Percentiles rank a stretch among this genome's conserved stretches.
These are phyloP conservation scores for Lithosia quadra DNA, from an alignment of 2,888 invertebrate genomes.

Conservation along the genomic window DNA sequence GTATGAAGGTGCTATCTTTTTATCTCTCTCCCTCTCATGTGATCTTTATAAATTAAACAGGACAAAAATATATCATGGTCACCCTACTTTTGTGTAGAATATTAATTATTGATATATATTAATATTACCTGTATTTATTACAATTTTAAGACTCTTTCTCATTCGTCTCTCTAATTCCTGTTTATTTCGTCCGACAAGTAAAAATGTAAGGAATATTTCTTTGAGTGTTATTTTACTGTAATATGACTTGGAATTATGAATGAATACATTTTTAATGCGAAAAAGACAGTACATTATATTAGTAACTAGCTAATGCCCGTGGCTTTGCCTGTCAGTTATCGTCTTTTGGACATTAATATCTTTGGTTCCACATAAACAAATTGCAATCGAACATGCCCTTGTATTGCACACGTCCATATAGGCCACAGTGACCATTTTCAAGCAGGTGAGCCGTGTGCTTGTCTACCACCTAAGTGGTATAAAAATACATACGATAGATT, in stretches of 20 bases:
- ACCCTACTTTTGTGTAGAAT: background rate
- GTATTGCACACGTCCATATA: no score
- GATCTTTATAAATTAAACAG: background rate
- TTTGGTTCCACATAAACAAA: no score
- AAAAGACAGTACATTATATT: background rate
- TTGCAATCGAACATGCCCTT: no score
- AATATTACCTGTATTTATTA: background rate
- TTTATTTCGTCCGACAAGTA: background rate
- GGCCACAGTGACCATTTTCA: no score
- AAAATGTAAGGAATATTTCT: background rate
- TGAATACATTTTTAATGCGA: background rate
- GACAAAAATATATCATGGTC: background rate
- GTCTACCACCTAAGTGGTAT: no score
- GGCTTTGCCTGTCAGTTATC: no score
- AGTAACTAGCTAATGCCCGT: no score
- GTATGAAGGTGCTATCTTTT: no score
- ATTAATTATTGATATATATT: constrained; percentile 5
- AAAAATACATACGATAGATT: no score
- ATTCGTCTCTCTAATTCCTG: background rate
- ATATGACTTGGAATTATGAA: background rate
- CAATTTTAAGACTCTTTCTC: background rate
- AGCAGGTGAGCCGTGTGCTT: no score
- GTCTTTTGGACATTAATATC: no score
- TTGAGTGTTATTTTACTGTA: background rate
- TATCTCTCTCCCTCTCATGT: no score